Conservation (phyloP, 2,797 vertebrate species). For the Coccyzus lansbergi region DNA sequence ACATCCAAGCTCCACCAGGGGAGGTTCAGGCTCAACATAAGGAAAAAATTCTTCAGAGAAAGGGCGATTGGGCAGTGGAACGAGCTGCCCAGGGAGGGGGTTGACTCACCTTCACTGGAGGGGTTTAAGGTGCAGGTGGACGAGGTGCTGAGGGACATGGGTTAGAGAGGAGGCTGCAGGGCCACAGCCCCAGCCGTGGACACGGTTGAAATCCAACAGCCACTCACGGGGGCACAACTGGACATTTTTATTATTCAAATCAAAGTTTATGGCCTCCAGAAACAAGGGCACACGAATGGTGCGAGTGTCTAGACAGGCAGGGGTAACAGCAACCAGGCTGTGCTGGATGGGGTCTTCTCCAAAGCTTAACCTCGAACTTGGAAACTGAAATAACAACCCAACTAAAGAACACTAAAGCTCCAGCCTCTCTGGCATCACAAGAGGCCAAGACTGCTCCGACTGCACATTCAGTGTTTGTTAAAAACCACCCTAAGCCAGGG, state of each 20-base stretch:
- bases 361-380: not conserved
- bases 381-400: not conserved
- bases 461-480: not conserved
- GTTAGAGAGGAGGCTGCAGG: too few species aligned
- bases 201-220: not conserved
- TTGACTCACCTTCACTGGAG: too few species aligned
- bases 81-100: too few species aligned
- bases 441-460: not conserved
- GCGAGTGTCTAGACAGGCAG: not conserved
- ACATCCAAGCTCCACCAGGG: too few species aligned
- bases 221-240: not conserved
- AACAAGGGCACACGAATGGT: not conserved
- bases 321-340: not conserved
- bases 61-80: too few species aligned
- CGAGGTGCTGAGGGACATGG: too few species aligned
- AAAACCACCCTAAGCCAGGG: not conserved
- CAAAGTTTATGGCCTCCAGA: not conserved
- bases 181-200: too few species aligned
- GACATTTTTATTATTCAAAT: not conserved
- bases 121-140: too few species aligned
- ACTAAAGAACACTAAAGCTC: not conserved
- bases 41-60: too few species aligned
- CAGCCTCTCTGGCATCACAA: not conserved
- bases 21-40: too few species aligned
- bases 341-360: not conserved